phyloP scores from a whole-genome alignment of 2,113 vertebrate genomes.

The Mirounga angustirostris region DNA sequence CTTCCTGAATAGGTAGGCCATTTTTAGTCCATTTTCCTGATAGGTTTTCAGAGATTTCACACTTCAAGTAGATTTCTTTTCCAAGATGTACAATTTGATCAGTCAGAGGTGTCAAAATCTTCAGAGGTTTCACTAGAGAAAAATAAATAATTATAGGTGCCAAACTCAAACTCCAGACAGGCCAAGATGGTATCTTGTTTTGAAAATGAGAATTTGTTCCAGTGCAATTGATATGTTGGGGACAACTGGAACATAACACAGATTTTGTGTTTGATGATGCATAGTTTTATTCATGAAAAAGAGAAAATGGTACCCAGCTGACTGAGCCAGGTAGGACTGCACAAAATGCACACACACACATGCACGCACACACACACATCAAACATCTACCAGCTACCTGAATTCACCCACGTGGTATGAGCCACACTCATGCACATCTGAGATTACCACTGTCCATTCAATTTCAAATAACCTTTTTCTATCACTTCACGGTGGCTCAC shows the following conservation, averaged over 20 bases:
- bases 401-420: background rate
- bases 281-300: background rate
- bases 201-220: background rate
- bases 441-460: background rate
- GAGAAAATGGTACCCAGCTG: background rate
- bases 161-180: background rate
- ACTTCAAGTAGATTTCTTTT: slow-evolving; percentile 94
- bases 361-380: background rate
- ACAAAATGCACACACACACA: background rate
- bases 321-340: background rate
- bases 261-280: background rate
- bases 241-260: background rate
- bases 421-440: background rate
- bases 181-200: background rate
- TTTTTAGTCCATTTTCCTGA: slow-evolving; percentile 98
- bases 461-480: background rate
- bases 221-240: background rate
- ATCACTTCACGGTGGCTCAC: background rate
- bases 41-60: slow-evolving; percentile 96
- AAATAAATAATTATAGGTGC: background rate
- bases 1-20: slow-evolving; percentile 93
- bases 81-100: slow-evolving; percentile 93
- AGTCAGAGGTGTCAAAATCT: slow-evolving; percentile 93
- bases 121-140: slow-evolving; percentile 94
- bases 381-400: background rate